These are phyloP conservation scores for Epinotia nisella DNA, from an alignment of 2,888 invertebrate genomes.

Conservation along the genomic window DNA sequence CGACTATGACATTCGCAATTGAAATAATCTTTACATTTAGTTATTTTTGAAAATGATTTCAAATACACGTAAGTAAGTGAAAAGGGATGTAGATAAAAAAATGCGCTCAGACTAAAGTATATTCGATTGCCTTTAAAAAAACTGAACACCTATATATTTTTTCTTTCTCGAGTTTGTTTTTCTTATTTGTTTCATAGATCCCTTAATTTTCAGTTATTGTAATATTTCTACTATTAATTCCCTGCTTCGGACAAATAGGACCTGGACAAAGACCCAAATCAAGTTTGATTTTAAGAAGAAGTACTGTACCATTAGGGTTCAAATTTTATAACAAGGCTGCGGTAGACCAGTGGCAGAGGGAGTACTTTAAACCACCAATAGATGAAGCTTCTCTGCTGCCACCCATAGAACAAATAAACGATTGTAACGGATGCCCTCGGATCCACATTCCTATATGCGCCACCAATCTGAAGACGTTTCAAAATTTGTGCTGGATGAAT, in stretches of 20 bases:
- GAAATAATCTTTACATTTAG: background rate
- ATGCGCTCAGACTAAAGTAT: too few relatives aligned
- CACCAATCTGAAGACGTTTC: conserved; percentile 58
- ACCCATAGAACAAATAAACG: conserved; percentile 48
- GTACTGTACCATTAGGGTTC: background rate
- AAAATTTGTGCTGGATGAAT: conserved; percentile 56
- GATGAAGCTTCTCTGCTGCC: conserved; percentile 31
- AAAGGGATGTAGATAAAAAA: background rate
- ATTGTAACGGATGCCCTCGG: conserved; percentile 59
- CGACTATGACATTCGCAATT: background rate
- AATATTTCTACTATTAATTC: background rate
- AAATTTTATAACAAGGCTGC: background rate
- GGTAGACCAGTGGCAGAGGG: background rate
- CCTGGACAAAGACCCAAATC: background rate
- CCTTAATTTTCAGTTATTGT: background rate
- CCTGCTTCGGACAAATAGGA: background rate
- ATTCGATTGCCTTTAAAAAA: too few relatives aligned
- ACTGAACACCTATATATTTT: too few relatives aligned
- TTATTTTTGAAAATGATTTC: background rate
- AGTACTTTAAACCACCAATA: conserved; percentile 4
- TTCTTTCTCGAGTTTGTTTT: too few relatives aligned
- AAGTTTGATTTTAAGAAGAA: too few relatives aligned
- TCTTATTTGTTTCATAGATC: too few relatives aligned
- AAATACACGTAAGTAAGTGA: background rate
- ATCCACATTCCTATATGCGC: conserved; percentile 65